phyloP scores from a whole-genome alignment of 2,888 invertebrate genomes.

The Metacarcinus magister region DNA sequence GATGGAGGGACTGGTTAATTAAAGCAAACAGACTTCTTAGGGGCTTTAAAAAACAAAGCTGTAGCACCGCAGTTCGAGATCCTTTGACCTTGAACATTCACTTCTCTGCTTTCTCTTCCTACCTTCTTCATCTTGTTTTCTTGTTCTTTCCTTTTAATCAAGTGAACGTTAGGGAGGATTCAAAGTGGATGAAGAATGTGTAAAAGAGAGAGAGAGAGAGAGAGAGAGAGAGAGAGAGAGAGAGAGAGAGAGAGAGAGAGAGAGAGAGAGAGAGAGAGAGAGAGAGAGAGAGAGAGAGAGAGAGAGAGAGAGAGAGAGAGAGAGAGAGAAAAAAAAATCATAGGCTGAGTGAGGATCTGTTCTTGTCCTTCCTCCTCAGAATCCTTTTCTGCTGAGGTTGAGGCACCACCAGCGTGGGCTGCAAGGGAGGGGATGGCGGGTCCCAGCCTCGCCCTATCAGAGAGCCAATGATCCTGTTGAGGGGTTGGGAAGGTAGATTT shows the following conservation, averaged over 20 bases:
- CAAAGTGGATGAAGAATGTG: neutral
- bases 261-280: neutral
- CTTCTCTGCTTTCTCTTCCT: neutral
- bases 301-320: neutral
- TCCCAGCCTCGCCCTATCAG: conserved; percentile 86
- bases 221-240: conserved; percentile 2
- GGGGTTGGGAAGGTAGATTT: conserved; percentile 89
- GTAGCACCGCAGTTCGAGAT: too few relatives aligned
- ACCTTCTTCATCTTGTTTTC: neutral
- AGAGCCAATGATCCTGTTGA: conserved; percentile 90
- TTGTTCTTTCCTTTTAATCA: too few relatives aligned
- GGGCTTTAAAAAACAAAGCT: too few relatives aligned
- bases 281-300: conserved; percentile 16
- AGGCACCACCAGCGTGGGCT: conserved; percentile 65
- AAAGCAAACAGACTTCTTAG: too few relatives aligned
- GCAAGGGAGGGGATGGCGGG: conserved; percentile 59
- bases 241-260: conserved; percentile 9
- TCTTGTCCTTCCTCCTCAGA: conserved; percentile 77
- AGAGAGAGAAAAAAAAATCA: neutral
- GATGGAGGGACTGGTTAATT: too few relatives aligned
- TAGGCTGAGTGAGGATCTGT: conserved; percentile 75
- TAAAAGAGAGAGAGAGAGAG: neutral
- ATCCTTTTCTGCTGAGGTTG: conserved; percentile 64
- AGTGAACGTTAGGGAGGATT: too few relatives aligned
- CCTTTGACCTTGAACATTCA: too few relatives aligned